A percentile compares a stretch with the other conserved stretches of the same genome.
phyloP scores from a whole-genome alignment of 2,113 vertebrate species.

The Odocoileus hemionus region DNA sequence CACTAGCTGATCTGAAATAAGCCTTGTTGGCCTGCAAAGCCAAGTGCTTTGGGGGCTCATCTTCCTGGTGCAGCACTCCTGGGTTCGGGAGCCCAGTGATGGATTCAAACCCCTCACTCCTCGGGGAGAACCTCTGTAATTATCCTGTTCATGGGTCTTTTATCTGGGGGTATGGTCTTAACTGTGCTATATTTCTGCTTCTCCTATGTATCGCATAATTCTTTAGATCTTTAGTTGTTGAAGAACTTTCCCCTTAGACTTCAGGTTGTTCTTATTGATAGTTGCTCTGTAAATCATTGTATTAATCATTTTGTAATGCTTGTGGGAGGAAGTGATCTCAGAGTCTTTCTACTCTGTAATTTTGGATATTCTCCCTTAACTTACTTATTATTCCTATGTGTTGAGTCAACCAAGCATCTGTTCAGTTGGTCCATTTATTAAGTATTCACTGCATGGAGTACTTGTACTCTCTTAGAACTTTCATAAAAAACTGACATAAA shows the following conservation, averaged over 20 bases:
- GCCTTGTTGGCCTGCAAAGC: not conserved
- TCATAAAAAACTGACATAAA: not conserved
- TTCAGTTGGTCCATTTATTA: not conserved
- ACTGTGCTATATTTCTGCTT: too few species aligned
- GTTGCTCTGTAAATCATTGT: not conserved
- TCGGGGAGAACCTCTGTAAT: not conserved
- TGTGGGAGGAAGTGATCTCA: not conserved
- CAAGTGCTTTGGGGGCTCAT: not conserved
- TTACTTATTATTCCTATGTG: too few species aligned
- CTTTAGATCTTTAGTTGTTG: not conserved
- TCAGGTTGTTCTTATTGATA: too few species aligned
- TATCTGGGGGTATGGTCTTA: not conserved
- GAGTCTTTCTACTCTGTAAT: not conserved
- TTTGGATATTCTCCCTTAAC: not conserved
- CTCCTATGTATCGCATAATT: too few species aligned
- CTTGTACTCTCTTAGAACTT: not conserved
- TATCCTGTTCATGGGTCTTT: not conserved
- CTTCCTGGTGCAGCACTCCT: not conserved
- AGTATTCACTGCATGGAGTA: not conserved
- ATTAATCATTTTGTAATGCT: not conserved
- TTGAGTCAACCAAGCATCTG: not conserved
- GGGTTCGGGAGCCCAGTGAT: not conserved
- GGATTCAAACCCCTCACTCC: not conserved
- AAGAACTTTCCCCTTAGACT: not conserved
- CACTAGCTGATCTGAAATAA: not conserved